Conservation (phyloP, 2,113 vertebrate genomes). For the Quiscalus mexicanus region DNA sequence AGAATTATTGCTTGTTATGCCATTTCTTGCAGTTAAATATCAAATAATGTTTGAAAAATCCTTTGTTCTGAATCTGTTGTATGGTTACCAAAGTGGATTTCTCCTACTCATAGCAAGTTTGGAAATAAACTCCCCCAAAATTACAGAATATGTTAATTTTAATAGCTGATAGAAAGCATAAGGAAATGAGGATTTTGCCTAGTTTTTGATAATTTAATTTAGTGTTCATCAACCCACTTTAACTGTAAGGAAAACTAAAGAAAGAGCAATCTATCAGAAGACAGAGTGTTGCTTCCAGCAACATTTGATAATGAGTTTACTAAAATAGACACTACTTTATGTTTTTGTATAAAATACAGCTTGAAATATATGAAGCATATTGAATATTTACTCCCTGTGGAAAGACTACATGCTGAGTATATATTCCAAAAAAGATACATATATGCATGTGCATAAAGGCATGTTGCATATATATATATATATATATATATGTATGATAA, state of each 20-base stretch:
- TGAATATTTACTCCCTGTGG: background rate
- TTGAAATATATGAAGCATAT: background rate
- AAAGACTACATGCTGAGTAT: background rate
- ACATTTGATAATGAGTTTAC: background rate
- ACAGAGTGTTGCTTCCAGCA: background rate
- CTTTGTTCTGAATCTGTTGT: background rate
- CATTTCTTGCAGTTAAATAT: background rate
- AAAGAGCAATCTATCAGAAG: background rate
- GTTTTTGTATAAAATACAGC: background rate
- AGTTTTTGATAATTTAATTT: background rate
- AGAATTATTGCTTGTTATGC: background rate
- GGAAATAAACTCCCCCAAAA: background rate
- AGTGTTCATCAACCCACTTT: background rate
- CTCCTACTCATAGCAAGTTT: background rate
- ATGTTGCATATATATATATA: background rate
- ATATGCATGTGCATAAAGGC: background rate
- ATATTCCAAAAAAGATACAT: background rate
- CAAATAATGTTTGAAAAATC: background rate
- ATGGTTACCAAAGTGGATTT: background rate
- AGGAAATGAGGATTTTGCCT: background rate
- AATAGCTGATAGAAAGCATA: background rate
- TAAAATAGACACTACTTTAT: background rate
- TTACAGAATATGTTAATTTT: background rate
- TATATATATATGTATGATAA: background rate
- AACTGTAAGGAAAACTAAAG: background rate